phyloP scores from a whole-genome alignment of 2,797 vertebrate species.

The Adelosebastes latens region DNA sequence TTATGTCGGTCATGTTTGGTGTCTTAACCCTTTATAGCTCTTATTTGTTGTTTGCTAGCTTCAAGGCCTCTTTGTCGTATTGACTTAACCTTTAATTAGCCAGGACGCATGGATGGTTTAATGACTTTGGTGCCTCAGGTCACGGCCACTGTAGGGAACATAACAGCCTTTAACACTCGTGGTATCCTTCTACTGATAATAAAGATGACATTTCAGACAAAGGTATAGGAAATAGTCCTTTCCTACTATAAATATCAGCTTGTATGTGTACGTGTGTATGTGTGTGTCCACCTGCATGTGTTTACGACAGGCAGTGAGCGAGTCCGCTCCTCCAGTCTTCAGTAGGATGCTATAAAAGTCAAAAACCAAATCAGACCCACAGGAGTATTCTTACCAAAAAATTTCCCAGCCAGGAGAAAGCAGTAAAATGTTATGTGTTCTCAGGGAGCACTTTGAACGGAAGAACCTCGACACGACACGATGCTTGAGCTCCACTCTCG shows the following conservation, averaged over 20 bases:
- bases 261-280: background rate
- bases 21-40: conserved; percentile 19
- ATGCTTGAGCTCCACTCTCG: conserved; percentile 36
- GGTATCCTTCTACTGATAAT: conserved; percentile 46
- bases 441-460: conserved; percentile 65
- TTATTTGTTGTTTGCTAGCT: conserved; percentile 30
- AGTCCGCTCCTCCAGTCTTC: conserved; percentile 57
- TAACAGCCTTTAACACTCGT: conserved; percentile 41
- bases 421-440: conserved; percentile 74
- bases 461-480: conserved; percentile 64
- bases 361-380: conserved; percentile 69
- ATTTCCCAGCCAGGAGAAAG: conserved; percentile 70
- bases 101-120: conserved; percentile 49
- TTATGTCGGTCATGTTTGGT: conserved; percentile 39
- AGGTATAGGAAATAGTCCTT: conserved; percentile 48
- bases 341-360: conserved; percentile 72
- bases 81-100: conserved; percentile 74
- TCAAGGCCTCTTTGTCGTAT: conserved; percentile 61
- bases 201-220: conserved; percentile 65
- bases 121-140: conserved; percentile 61
- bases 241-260: conserved; percentile 43
- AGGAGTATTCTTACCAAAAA: conserved; percentile 67
- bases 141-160: conserved; percentile 52
- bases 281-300: conserved; percentile 38
- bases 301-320: conserved; percentile 52